Conservation (phyloP, 2,888 invertebrate genomes). For the Ypsolopha scabrella region DNA sequence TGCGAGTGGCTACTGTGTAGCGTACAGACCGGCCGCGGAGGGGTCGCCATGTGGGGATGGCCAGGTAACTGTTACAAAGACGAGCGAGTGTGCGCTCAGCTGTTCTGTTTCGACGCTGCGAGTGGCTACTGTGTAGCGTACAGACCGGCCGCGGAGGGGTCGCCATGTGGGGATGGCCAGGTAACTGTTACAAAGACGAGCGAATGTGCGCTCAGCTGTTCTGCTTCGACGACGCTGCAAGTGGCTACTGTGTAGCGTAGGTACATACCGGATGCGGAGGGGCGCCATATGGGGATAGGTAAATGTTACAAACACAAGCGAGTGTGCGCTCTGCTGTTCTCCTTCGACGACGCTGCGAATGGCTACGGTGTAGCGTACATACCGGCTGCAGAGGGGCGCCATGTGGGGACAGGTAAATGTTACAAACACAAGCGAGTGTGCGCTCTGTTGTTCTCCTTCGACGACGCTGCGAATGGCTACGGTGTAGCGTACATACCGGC, state of each 20-base stretch:
- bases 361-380: constrained; percentile 96
- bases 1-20: constrained; percentile 94
- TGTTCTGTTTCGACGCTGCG: constrained; percentile 94
- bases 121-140: constrained; percentile 97
- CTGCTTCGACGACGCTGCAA: constrained; percentile 94
- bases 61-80: constrained; percentile 90
- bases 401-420: constrained; percentile 86
- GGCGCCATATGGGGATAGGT: constrained; percentile 93
- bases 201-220: constrained; percentile 95
- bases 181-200: constrained; percentile 90
- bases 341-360: constrained; percentile 93
- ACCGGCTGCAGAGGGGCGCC: constrained; percentile 93
- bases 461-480: constrained; percentile 93
- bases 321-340: constrained; percentile 94
- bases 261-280: constrained; percentile 95
- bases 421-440: neutral
- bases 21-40: constrained; percentile 94
- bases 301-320: constrained; percentile 89
- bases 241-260: constrained; percentile 95
- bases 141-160: constrained; percentile 94
- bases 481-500: constrained; percentile 97
- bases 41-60: constrained; percentile 94
- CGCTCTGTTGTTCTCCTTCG: constrained; percentile 87
- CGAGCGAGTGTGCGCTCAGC: constrained; percentile 93
- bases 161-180: constrained; percentile 93